phyloP scores from a whole-genome alignment of 2,113 vertebrate species.

The Brachyhypopomus occidentalis region DNA sequence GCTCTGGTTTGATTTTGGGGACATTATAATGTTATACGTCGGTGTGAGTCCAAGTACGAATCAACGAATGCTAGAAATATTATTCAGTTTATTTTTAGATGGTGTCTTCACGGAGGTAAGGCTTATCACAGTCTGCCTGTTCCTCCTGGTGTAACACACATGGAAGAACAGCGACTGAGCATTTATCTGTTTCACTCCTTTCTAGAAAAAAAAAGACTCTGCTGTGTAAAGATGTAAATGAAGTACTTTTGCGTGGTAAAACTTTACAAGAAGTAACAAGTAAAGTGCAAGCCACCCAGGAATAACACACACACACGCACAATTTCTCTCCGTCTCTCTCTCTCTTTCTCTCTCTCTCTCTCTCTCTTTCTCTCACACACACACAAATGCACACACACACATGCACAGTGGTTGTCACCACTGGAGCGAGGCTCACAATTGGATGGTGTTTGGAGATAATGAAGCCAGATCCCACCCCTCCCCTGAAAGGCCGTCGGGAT shows the following conservation, averaged over 20 bases:
- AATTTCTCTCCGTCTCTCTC: too few species aligned
- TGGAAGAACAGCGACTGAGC: not conserved
- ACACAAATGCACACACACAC: conserved; percentile 4
- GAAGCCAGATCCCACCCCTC: conserved; percentile 78
- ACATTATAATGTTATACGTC: too few species aligned
- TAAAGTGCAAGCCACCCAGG: conserved; percentile 29
- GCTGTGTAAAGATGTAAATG: conserved; percentile 31
- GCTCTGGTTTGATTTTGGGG: too few species aligned
- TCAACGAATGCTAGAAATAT: too few species aligned
- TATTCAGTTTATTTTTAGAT: too few species aligned
- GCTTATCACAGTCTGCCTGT: not conserved
- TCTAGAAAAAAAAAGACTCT: conserved; percentile 16
- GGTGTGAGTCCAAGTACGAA: too few species aligned
- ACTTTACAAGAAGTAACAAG: conserved; percentile 38
- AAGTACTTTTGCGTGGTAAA: conserved; percentile 17
- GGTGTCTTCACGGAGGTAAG: too few species aligned
- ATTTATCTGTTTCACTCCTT: not conserved
- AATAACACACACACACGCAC: not conserved
- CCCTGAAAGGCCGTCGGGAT: conserved; percentile 76
- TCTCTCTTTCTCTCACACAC: not conserved
- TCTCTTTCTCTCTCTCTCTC: too few species aligned
- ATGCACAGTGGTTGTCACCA: conserved; percentile 59
- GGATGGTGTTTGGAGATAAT: conserved; percentile 81
- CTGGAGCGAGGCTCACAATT: conserved; percentile 76
- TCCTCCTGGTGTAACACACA: not conserved